phyloP scores from a whole-genome alignment of 1,140 invertebrate species.

The Drosophila equinoxialis region DNA sequence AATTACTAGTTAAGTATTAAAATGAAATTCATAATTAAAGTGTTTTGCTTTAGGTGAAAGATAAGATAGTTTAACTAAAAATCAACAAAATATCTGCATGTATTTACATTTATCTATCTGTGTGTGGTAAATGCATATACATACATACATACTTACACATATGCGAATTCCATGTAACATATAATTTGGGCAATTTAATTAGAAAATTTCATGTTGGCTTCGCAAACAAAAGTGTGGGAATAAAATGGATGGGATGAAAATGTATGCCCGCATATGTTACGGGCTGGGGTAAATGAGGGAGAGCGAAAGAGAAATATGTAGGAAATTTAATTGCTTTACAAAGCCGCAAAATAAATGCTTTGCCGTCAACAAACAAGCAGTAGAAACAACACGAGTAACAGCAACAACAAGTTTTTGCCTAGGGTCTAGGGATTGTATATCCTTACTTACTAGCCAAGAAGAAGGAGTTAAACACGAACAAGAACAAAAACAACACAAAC shows the following conservation, averaged over 20 bases:
- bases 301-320: neutral
- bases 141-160: neutral
- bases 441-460: constrained; percentile 20
- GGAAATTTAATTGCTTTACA: constrained; percentile 74
- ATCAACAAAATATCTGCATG: neutral
- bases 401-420: constrained; percentile 2
- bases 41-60: neutral
- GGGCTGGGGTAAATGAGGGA: constrained; percentile 2
- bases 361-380: constrained; percentile 25
- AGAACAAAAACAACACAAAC: constrained; percentile 15
- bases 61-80: constrained; percentile 5
- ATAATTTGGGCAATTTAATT: constrained; percentile 23
- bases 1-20: no score
- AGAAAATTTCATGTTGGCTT: constrained; percentile 20
- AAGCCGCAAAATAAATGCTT: constrained; percentile 74
- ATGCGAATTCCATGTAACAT: constrained; percentile 1
- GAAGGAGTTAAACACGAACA: constrained; percentile 40
- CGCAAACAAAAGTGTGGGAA: neutral
- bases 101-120: neutral
- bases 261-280: constrained; percentile 65
- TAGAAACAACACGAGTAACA: neutral
- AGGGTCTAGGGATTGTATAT: neutral
- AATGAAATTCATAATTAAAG: neutral
- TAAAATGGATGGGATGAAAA: neutral
- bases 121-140: neutral